phyloP scores from a whole-genome alignment of 2,888 invertebrate species.

The Parelbella ahira region DNA sequence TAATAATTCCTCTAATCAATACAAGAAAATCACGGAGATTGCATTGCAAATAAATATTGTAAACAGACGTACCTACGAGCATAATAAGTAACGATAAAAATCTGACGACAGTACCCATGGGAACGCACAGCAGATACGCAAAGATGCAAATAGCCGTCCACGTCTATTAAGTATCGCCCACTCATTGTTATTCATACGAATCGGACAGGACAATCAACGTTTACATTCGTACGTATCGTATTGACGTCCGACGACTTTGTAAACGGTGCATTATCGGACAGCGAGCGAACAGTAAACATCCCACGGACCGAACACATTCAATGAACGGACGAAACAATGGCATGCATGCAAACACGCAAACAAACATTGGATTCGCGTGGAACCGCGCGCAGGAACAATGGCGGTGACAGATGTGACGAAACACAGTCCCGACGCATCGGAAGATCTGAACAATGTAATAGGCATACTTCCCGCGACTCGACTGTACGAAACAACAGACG shows the following conservation, averaged over 20 bases:
- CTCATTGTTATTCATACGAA: slow-evolving; percentile 29
- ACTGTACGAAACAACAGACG: slow-evolving; percentile 13
- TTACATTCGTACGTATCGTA: slow-evolving; percentile 27
- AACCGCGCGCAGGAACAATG: slow-evolving; percentile 43
- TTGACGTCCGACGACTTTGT: slow-evolving; percentile 32
- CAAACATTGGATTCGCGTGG: slow-evolving; percentile 19
- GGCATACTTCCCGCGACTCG: slow-evolving; percentile 15
- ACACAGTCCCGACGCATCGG: slow-evolving; percentile 47
- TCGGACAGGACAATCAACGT: slow-evolving; percentile 27
- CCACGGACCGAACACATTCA: slow-evolving; percentile 24
- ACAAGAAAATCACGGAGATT: neutral
- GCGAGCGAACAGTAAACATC: slow-evolving; percentile 31
- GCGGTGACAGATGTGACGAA: slow-evolving; percentile 51
- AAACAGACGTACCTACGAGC: neutral
- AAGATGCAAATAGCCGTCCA: slow-evolving; percentile 17
- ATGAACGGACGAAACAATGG: slow-evolving; percentile 32
- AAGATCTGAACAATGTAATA: slow-evolving; percentile 39
- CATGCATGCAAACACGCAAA: too few relatives aligned
- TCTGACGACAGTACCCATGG: slow-evolving; percentile 15
- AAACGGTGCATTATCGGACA: slow-evolving; percentile 29
- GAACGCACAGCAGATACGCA: slow-evolving; percentile 17
- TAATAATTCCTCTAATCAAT: neutral
- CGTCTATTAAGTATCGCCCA: slow-evolving; percentile 21
- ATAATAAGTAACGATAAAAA: slow-evolving; percentile 22
- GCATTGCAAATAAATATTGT: slow-evolving; percentile 3